These are phyloP conservation scores for Pelodiscus sinensis DNA, from an alignment of 2,113 vertebrate genomes.

Conservation along the genomic window DNA sequence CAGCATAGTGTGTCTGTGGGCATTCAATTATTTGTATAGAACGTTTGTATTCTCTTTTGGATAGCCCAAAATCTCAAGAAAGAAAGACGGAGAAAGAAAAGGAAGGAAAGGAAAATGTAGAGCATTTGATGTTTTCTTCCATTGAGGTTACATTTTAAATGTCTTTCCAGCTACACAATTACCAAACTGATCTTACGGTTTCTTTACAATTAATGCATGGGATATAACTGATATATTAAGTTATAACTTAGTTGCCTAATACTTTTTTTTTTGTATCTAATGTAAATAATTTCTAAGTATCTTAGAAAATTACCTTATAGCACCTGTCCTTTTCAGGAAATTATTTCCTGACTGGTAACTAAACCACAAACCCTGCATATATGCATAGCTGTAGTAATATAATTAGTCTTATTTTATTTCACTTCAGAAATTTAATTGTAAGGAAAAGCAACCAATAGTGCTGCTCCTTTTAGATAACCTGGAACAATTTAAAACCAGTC, in stretches of 20 bases:
- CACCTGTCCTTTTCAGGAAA: not conserved
- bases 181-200: not conserved
- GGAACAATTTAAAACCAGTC: not conserved
- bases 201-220: not conserved
- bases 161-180: not conserved
- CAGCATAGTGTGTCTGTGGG: not conserved
- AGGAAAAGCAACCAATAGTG: not conserved
- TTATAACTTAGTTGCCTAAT: not conserved
- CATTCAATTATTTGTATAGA: not conserved
- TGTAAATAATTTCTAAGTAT: not conserved
- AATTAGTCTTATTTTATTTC: fast-evolving
- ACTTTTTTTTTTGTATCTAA: not conserved
- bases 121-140: not conserved
- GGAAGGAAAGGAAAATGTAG: not conserved
- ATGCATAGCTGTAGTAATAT: fast-evolving
- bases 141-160: not conserved
- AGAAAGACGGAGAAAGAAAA: not conserved
- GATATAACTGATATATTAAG: not conserved
- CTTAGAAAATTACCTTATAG: fast-evolving
- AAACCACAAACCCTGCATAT: fast-evolving
- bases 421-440: conserved; percentile 45
- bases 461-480: not conserved
- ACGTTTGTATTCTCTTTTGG: not conserved
- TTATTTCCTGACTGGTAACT: fast-evolving
- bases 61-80: no score